A percentile compares a stretch with the other conserved stretches of the same genome.
Evolutionary conservation across 1,140 invertebrate genomes (phyloP).

Genomic region (Colletes latitarsis): DNA sequence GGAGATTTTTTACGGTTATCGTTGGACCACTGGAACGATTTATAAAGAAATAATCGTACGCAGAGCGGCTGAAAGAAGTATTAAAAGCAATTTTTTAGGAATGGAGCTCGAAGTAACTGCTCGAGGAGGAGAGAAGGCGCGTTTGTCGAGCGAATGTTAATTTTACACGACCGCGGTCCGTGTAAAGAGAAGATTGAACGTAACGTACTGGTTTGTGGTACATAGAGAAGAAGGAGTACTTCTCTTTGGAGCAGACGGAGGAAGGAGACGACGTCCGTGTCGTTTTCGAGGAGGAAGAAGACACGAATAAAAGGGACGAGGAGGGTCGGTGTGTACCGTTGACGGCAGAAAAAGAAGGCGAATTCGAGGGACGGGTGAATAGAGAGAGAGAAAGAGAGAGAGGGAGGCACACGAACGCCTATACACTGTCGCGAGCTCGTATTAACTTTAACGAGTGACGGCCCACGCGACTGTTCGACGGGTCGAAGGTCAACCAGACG

Average conservation of each 20-base stretch:
- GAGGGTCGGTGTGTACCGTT: neutral
- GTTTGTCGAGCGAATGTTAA: constrained; percentile 36
- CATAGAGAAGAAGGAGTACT: too few species aligned
- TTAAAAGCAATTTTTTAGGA: too few species aligned
- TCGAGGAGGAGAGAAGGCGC: neutral
- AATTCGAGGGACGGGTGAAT: neutral
- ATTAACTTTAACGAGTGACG: constrained; percentile 74
- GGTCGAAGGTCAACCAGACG: constrained; percentile 72
- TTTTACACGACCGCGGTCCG: neutral
- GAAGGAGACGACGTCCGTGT: neutral
- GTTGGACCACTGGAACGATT: too few species aligned
- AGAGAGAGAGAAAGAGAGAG: neutral
- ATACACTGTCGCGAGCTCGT: constrained; percentile 62
- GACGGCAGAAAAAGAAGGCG: neutral
- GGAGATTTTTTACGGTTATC: too few species aligned
- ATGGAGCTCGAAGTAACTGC: too few species aligned
- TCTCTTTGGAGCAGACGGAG: neutral
- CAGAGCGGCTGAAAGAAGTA: too few species aligned
- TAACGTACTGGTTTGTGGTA: neutral
- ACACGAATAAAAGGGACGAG: neutral
- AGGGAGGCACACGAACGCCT: constrained; percentile 25
- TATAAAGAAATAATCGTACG: too few species aligned
- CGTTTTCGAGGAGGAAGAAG: neutral
- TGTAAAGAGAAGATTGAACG: constrained; percentile 12
- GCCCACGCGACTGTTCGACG: constrained; percentile 71